Percentiles rank a stretch among this genome's conserved stretches.
phyloP scores from a whole-genome alignment of 2,797 vertebrate species.

The Argya squamiceps region DNA sequence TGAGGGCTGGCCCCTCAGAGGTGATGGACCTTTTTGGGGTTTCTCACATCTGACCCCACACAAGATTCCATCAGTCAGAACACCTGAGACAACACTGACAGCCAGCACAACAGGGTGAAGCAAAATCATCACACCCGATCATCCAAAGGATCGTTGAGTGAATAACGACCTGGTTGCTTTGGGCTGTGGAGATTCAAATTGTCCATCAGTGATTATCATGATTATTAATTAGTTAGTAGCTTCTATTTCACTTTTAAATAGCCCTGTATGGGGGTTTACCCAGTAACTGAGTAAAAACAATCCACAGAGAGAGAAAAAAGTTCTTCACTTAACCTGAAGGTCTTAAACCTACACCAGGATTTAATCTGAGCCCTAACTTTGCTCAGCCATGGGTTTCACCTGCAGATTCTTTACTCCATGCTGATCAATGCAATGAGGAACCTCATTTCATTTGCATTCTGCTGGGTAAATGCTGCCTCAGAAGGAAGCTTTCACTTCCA shows the following conservation, averaged over 20 bases:
- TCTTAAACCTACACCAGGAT: not conserved
- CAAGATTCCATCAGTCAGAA: not conserved
- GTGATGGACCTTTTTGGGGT: too few relatives aligned
- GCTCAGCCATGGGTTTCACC: not conserved
- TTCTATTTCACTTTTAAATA: not conserved
- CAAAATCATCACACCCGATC: not conserved
- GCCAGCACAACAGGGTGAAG: not conserved
- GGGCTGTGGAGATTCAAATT: not conserved
- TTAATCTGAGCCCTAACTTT: not conserved
- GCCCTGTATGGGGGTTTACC: not conserved
- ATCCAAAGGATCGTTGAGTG: fast-evolving
- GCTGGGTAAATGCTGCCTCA: not conserved
- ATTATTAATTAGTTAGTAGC: not conserved
- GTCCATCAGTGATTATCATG: not conserved
- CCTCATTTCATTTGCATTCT: not conserved
- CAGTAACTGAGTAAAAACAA: not conserved
- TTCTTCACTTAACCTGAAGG: not conserved
- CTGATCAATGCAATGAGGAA: not conserved
- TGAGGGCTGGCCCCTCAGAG: too few relatives aligned
- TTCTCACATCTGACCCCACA: too few relatives aligned
- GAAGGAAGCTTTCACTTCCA: not conserved
- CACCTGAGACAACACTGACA: not conserved
- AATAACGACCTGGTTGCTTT: not conserved
- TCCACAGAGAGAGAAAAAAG: not conserved
- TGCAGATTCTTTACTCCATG: not conserved